These are phyloP conservation scores for Megalops atlanticus DNA, from an alignment of 2,113 vertebrate genomes.

Conservation along the genomic window DNA sequence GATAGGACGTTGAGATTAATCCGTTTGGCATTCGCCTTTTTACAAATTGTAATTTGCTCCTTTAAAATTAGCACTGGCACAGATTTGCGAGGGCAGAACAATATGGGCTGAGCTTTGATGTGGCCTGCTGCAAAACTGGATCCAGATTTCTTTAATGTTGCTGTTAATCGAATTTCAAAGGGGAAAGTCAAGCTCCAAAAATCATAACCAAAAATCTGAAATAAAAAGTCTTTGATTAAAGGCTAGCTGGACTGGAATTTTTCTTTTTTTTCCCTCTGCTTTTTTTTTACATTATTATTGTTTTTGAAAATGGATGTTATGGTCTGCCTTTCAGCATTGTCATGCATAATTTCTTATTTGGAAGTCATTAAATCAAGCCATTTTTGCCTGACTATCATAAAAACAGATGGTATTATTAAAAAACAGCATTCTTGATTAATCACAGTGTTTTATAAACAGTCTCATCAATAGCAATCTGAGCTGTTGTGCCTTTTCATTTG, in stretches of 20 bases:
- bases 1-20: conserved; percentile 71
- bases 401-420: conserved; percentile 29
- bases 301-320: conserved; percentile 6
- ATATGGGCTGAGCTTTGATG: conserved; percentile 41
- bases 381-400: conserved; percentile 16
- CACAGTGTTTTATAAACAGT: not conserved
- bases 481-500: too few relatives aligned
- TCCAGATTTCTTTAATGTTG: conserved; percentile 44
- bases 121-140: conserved; percentile 34
- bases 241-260: conserved; percentile 32
- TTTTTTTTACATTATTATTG: conserved; percentile 31
- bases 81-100: conserved; percentile 38
- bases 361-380: conserved; percentile 29
- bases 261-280: conserved; percentile 30
- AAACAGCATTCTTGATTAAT: conserved; percentile 19
- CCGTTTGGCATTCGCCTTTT: conserved; percentile 51
- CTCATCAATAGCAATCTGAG: not conserved
- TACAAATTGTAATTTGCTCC: conserved; percentile 38
- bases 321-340: conserved; percentile 9
- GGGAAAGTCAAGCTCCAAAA: conserved; percentile 26
- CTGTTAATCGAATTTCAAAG: conserved; percentile 35
- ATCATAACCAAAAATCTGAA: conserved; percentile 34
- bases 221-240: conserved; percentile 54
- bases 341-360: conserved; percentile 27
- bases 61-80: conserved; percentile 13